Percentiles rank a stretch among this genome's conserved stretches.
phyloP scores from a whole-genome alignment of 2,797 vertebrate species.

The Naso thynnoides region DNA sequence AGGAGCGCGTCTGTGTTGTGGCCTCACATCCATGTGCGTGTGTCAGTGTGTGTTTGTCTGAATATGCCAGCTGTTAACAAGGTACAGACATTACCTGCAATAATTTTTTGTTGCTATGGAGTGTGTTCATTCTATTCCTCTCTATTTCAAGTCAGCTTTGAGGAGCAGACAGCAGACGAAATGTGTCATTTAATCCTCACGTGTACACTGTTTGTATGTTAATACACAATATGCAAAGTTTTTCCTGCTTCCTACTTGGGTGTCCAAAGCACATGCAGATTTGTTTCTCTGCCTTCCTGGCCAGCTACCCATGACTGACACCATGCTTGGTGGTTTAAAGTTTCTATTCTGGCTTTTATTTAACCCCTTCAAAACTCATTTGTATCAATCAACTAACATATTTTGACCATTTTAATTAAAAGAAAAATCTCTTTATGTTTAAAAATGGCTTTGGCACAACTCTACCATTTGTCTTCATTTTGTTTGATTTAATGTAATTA shows the following conservation, averaged over 20 bases:
- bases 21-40: slow-evolving; percentile 45
- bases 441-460: too few relatives aligned
- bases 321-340: background rate
- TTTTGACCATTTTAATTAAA: too few relatives aligned
- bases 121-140: slow-evolving; percentile 14
- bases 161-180: background rate
- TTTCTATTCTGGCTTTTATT: too few relatives aligned
- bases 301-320: background rate
- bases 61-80: slow-evolving; percentile 10
- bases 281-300: background rate
- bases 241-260: background rate
- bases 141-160: slow-evolving; percentile 22
- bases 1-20: slow-evolving; percentile 64
- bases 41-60: too few relatives aligned
- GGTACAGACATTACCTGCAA: slow-evolving; percentile 48
- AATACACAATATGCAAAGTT: background rate
- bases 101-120: slow-evolving; percentile 47
- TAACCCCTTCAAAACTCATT: too few relatives aligned
- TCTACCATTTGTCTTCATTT: too few relatives aligned
- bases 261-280: background rate
- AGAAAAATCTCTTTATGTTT: too few relatives aligned
- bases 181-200: slow-evolving; percentile 1
- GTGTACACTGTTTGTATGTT: slow-evolving; percentile 10
- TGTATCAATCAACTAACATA: too few relatives aligned
- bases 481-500: too few relatives aligned